Evolutionary conservation across 2,113 vertebrate genomes (phyloP).

Genomic region (Centropus bengalensis): DNA sequence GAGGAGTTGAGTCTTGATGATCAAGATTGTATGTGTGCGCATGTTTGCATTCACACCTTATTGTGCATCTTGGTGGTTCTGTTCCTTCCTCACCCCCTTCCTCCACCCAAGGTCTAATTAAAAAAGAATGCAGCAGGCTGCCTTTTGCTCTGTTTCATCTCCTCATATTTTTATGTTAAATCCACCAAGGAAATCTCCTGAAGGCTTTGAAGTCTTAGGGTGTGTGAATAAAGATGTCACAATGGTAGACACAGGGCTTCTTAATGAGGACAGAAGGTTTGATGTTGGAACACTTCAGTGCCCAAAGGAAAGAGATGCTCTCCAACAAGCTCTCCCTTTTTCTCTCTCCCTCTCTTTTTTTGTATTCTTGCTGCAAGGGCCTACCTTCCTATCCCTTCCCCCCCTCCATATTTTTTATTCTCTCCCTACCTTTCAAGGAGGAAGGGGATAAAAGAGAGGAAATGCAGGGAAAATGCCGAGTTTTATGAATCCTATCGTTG

Average conservation of each 20-base stretch:
- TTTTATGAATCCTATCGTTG: neutral
- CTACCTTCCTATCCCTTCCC: neutral
- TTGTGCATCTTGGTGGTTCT: neutral
- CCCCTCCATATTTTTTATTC: constrained; percentile 8
- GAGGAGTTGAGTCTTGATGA: neutral
- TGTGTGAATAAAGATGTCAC: constrained; percentile 82
- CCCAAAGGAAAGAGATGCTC: constrained; percentile 68
- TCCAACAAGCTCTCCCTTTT: constrained; percentile 13
- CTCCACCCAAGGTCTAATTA: constrained; percentile 76
- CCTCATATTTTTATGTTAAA: constrained; percentile 77
- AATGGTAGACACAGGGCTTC: constrained; percentile 71
- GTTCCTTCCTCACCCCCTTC: constrained; percentile 17
- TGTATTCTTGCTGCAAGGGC: neutral
- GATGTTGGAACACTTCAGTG: constrained; percentile 71
- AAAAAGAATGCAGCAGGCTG: constrained; percentile 56
- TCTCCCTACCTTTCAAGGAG: constrained; percentile 7
- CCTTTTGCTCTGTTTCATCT: constrained; percentile 71
- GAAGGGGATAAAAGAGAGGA: constrained; percentile 15
- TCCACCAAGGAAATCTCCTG: constrained; percentile 80
- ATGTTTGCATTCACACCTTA: constrained; percentile 19
- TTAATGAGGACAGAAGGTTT: constrained; percentile 82
- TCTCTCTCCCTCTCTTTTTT: neutral
- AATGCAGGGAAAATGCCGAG: neutral
- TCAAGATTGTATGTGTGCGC: neutral
- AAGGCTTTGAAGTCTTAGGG: constrained; percentile 83